These are phyloP conservation scores for Cynopterus sphinx DNA, from an alignment of 2,797 vertebrate genomes.

Conservation along the genomic window DNA sequence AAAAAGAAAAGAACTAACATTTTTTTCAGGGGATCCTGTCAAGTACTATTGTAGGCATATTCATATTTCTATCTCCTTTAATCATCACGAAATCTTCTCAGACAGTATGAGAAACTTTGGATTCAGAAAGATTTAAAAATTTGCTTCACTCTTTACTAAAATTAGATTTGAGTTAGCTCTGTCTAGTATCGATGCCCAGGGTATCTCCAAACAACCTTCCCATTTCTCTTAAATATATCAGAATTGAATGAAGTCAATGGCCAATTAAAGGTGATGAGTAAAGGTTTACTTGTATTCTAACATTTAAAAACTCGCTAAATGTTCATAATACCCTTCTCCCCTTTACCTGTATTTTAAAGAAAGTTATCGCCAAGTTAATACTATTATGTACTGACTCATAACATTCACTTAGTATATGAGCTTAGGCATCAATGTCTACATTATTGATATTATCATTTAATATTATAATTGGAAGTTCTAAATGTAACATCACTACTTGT, in stretches of 20 bases:
- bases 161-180: constrained; percentile 1
- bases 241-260: neutral
- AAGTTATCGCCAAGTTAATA: neutral
- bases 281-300: neutral
- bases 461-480: neutral
- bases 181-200: neutral
- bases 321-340: neutral
- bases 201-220: neutral
- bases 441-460: neutral
- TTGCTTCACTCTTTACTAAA: constrained; percentile 33
- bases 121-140: neutral
- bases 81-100: neutral
- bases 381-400: neutral
- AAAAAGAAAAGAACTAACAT: constrained; percentile 10
- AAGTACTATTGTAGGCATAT: neutral
- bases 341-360: constrained; percentile 18
- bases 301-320: neutral
- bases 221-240: neutral
- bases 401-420: neutral
- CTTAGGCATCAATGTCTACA: neutral
- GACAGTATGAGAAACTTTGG: constrained; percentile 19
- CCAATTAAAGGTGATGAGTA: neutral
- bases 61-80: neutral
- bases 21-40: neutral
- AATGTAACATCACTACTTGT: neutral